Evolutionary conservation across 2,113 vertebrate species (phyloP).

Genomic region (Catharus fuscescens): DNA sequence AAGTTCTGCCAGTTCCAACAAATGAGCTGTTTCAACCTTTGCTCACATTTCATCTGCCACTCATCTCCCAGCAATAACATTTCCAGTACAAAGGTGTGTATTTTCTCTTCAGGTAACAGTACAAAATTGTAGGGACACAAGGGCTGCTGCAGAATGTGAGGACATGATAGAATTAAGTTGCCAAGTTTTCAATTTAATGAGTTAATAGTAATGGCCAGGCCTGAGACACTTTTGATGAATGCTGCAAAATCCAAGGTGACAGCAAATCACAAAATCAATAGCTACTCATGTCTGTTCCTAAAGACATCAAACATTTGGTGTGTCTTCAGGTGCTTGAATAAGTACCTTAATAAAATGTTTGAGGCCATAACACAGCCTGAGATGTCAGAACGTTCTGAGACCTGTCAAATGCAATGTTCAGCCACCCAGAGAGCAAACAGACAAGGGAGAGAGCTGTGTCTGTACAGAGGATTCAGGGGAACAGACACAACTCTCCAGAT

Average conservation of each 20-base stretch:
- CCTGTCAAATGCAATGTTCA: neutral
- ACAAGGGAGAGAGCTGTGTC: neutral
- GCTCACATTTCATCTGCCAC: neutral
- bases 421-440: neutral
- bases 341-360: neutral
- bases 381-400: neutral
- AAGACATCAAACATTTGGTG: neutral
- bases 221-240: neutral
- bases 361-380: neutral
- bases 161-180: neutral
- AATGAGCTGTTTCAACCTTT: neutral
- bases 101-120: neutral
- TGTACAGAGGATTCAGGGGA: neutral
- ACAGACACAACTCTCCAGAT: neutral
- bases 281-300: neutral
- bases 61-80: neutral
- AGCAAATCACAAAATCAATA: slow-evolving; percentile 7
- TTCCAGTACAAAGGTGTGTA: neutral
- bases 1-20: neutral
- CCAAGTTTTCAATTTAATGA: neutral
- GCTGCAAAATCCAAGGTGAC: neutral
- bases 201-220: neutral
- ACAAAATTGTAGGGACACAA: neutral
- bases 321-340: neutral
- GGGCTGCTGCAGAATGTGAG: neutral